A percentile compares a stretch with the other conserved stretches of the same genome.
phyloP scores from a whole-genome alignment of 2,113 vertebrate species.

The Hystrix brachyura region DNA sequence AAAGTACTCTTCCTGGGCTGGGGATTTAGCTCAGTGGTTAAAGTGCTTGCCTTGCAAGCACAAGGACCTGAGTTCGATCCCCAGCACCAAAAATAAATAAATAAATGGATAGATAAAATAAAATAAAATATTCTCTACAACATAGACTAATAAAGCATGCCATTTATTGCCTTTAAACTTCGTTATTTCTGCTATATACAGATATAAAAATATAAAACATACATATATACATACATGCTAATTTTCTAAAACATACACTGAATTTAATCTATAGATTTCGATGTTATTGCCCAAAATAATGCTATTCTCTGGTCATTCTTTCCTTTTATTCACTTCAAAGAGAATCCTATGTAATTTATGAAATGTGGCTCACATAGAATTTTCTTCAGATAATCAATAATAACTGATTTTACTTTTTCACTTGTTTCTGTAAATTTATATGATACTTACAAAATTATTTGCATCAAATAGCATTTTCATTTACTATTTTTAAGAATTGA shows the following conservation, averaged over 20 bases:
- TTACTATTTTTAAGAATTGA: background rate
- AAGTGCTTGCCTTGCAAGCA: too few relatives aligned
- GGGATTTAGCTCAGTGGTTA: too few relatives aligned
- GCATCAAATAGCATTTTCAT: background rate
- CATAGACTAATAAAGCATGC: background rate
- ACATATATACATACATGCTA: rapidly evolving
- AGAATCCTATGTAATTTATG: background rate
- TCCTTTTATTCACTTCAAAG: background rate
- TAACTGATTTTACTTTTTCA: background rate
- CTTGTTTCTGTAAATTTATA: background rate
- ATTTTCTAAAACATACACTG: background rate
- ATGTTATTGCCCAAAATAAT: background rate
- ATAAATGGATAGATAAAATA: background rate
- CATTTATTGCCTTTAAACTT: background rate
- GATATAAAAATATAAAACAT: background rate
- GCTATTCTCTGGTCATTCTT: background rate
- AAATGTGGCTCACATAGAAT: background rate
- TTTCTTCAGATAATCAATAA: background rate
- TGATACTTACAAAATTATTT: background rate
- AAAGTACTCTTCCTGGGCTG: background rate
- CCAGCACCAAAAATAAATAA: too few relatives aligned
- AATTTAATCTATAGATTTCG: background rate
- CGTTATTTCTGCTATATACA: background rate
- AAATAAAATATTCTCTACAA: background rate
- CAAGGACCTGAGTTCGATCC: too few relatives aligned